Conservation (phyloP, 2,797 vertebrate genomes). For the Coregonus sp. region DNA sequence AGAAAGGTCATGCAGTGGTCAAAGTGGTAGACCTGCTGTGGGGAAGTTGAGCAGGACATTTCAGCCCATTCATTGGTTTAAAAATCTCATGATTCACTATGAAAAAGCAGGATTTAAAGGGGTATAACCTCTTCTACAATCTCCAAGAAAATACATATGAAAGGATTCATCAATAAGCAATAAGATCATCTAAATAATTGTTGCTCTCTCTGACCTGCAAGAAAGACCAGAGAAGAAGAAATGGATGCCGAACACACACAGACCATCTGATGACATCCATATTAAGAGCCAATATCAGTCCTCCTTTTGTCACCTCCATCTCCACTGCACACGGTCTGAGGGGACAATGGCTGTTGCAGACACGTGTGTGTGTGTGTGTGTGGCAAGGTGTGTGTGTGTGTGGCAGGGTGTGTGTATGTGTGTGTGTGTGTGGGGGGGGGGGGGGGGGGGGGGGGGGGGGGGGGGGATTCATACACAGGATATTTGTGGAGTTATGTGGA, state of each 20-base stretch:
- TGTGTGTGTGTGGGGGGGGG: not conserved
- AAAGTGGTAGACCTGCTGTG: not conserved
- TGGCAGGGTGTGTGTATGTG: too few relatives aligned
- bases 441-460: too few relatives aligned
- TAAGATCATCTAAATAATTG: slow-evolving; percentile 54
- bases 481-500: not conserved
- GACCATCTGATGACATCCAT: slow-evolving; percentile 81
- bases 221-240: not conserved
- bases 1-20: not conserved
- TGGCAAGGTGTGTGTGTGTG: not conserved
- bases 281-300: slow-evolving; percentile 94
- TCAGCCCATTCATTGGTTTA: slow-evolving; percentile 21
- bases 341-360: too few relatives aligned
- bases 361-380: too few relatives aligned
- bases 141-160: slow-evolving; percentile 29
- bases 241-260: slow-evolving; percentile 57
- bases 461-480: too few relatives aligned
- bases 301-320: slow-evolving; percentile 88
- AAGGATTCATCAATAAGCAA: slow-evolving; percentile 40
- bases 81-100: slow-evolving; percentile 28
- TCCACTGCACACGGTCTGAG: slow-evolving; percentile 67
- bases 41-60: not conserved
- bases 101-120: slow-evolving; percentile 35
- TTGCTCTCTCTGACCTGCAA: slow-evolving; percentile 38
- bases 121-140: slow-evolving; percentile 59